Evolutionary conservation across 2,113 vertebrate genomes (phyloP).

Genomic region (Hemicordylus capensis): DNA sequence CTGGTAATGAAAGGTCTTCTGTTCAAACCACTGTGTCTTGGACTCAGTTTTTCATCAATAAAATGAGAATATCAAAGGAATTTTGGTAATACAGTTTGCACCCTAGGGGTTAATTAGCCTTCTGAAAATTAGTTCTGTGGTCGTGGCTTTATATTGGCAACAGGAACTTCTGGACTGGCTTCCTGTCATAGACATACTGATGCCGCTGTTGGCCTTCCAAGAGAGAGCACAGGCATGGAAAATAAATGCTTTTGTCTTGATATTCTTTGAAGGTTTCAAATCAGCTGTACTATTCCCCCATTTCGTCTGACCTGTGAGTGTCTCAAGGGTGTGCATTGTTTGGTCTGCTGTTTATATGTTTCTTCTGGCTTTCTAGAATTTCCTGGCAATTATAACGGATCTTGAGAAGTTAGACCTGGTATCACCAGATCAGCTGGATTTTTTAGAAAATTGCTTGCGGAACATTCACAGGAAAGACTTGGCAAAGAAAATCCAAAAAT

Average conservation of each 20-base stretch:
- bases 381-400: slow-evolving; percentile 86
- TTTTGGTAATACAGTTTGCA: not conserved
- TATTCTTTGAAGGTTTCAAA: not conserved
- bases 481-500: slow-evolving; percentile 81
- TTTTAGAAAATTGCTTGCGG: slow-evolving; percentile 82
- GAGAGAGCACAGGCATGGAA: not conserved
- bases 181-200: not conserved
- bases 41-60: not conserved
- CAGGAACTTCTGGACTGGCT: not conserved
- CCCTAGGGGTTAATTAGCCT: not conserved
- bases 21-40: not conserved
- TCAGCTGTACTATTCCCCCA: fast-evolving
- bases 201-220: not conserved
- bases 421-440: slow-evolving; percentile 80
- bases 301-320: not conserved
- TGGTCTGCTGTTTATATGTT: not conserved
- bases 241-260: not conserved
- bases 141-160: not conserved
- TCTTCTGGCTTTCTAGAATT: slow-evolving; percentile 78
- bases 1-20: not conserved
- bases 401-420: slow-evolving; percentile 87
- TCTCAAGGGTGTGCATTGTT: not conserved
- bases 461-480: slow-evolving; percentile 86
- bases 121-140: not conserved
- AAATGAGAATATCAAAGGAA: not conserved